phyloP scores from a whole-genome alignment of 2,113 vertebrate genomes.

The Zapus hudsonius region DNA sequence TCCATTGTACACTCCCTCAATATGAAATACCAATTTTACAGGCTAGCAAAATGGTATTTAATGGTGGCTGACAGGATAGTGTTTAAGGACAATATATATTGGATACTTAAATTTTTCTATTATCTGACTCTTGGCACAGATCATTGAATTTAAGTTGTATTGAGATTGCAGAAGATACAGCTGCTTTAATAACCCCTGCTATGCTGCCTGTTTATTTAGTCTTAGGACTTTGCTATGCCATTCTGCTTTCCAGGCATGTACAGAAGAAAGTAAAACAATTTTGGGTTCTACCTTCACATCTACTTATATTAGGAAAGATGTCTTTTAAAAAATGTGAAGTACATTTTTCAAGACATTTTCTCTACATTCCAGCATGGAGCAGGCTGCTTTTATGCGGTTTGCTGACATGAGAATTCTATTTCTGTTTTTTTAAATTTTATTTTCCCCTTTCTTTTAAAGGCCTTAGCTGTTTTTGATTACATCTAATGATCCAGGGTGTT shows the following conservation, averaged over 20 bases:
- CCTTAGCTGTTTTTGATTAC: background rate
- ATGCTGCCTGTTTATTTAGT: slow-evolving; percentile 61
- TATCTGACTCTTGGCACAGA: slow-evolving; percentile 73
- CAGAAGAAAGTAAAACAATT: slow-evolving; percentile 69
- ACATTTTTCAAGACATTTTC: slow-evolving; percentile 19
- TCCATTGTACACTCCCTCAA: slow-evolving; percentile 22
- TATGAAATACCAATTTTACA: slow-evolving; percentile 60
- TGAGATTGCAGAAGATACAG: slow-evolving; percentile 19
- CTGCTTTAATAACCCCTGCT: slow-evolving; percentile 55
- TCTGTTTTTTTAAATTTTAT: too few relatives aligned
- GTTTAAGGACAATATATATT: slow-evolving; percentile 64
- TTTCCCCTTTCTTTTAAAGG: too few relatives aligned
- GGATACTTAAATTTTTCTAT: slow-evolving; percentile 72
- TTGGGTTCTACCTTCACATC: slow-evolving; percentile 50
- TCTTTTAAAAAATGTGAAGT: background rate
- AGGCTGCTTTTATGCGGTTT: background rate
- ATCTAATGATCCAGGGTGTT: background rate
- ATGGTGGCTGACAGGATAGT: slow-evolving; percentile 69
- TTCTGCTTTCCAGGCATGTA: slow-evolving; percentile 66
- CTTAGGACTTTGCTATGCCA: background rate
- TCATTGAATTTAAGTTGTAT: slow-evolving; percentile 71
- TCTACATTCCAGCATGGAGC: background rate
- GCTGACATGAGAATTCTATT: too few relatives aligned
- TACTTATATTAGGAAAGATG: slow-evolving; percentile 62
- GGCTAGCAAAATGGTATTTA: slow-evolving; percentile 64